These are phyloP conservation scores for Malthinus seriepunctatus DNA, from an alignment of 2,888 invertebrate genomes.

Conservation along the genomic window DNA sequence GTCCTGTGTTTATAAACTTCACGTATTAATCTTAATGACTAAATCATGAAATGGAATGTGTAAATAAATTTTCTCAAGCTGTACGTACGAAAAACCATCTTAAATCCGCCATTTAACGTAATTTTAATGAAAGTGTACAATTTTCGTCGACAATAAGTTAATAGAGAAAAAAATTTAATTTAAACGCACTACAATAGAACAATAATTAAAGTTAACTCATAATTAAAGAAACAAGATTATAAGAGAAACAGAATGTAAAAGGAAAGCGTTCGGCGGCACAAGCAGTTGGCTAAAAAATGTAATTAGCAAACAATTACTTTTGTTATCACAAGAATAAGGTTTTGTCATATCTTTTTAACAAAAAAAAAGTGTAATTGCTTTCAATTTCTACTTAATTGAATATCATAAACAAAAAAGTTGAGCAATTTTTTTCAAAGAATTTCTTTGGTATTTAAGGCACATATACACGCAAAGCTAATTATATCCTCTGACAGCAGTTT, in stretches of 20 bases:
- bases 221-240: too few species aligned
- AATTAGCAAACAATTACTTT: too few species aligned
- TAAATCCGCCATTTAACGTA: neutral
- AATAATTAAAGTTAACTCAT: too few species aligned
- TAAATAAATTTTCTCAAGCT: neutral
- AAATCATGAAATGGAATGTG: neutral
- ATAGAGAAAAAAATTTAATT: too few species aligned
- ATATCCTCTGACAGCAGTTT: conserved; percentile 35
- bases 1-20: conserved; percentile 1
- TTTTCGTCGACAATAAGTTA: neutral
- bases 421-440: conserved; percentile 5
- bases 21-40: neutral
- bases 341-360: too few species aligned
- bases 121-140: neutral
- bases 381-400: too few species aligned
- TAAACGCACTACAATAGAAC: too few species aligned
- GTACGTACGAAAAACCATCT: neutral
- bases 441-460: conserved; percentile 27
- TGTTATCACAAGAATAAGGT: too few species aligned
- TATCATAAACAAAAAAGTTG: neutral
- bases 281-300: too few species aligned
- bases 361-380: too few species aligned
- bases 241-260: too few species aligned
- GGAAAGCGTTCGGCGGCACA: too few species aligned
- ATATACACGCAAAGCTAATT: conserved; percentile 36